Evolutionary conservation across 2,888 invertebrate genomes (phyloP), one percentile per base, ranked within the genome.

Genomic region (Callinectes sapidus): DNA sequence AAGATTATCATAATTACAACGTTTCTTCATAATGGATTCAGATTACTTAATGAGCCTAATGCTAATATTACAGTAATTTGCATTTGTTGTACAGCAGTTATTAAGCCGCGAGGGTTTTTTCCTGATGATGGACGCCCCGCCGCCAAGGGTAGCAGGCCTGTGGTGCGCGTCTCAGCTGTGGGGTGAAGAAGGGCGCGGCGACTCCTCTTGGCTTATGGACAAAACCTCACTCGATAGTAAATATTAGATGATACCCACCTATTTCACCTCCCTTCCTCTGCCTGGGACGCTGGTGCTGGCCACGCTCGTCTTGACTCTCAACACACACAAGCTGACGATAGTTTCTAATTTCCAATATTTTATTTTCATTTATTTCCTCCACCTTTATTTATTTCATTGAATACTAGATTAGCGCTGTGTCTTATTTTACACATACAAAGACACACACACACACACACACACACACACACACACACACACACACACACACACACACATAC

Each of bases 1-100:
- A 92, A 89, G 92, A 92, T 92, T 92, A 92, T 90, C 89, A 92
- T 92, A 92, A 92, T 92, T 89, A 92, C 92, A 90, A 42, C 92
- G 92, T 92, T 92, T 66, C 92, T 71, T 92, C 92, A 86, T 92
- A 89, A 35, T 90, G 92, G 92, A 89, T 89, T 92, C 92, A 89
- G 92, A 92, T 92, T 92, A 90, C 92, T 90, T 90, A 92, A 92
- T 92, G 92, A 92, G 92, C 66, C 90, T 89, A 92, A 92, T 86
- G 89, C 92, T 90, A 90, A 90, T 90, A 87, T 90, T 89, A 92
- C 90, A 89, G 92, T 92, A 89, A 92, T 92, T 92, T 92, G 90
- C 92, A 92, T 81, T 90, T 89, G 92, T 92, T 66, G 32, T 92
- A 90, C 92, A 92, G 77, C 87, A 86, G 90, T 90, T 81, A 92